Evolutionary conservation across 1,140 invertebrate species (phyloP).

Genomic region (Drosophila bocki): DNA sequence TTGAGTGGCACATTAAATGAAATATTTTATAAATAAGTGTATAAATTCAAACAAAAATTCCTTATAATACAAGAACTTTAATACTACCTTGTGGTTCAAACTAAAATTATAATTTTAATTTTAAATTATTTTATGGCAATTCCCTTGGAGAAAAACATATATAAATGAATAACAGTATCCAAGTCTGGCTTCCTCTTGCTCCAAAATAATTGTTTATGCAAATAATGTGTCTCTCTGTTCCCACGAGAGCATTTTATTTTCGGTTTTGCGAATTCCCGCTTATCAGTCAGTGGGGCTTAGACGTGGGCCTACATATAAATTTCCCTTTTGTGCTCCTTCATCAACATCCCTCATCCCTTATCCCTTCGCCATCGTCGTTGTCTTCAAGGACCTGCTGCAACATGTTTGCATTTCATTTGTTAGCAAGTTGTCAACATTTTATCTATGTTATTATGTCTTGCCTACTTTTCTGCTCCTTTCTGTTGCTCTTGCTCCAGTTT

Average conservation of each 20-base stretch:
- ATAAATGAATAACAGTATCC: neutral
- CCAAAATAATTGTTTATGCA: neutral
- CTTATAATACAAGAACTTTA: neutral
- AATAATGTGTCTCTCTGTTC: neutral
- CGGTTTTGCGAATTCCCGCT: neutral
- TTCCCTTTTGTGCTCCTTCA: conserved; percentile 31
- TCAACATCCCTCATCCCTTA: conserved; percentile 10
- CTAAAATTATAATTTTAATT: neutral
- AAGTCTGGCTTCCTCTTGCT: neutral
- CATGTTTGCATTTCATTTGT: conserved; percentile 69
- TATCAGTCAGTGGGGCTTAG: conserved; percentile 26
- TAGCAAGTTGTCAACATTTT: conserved; percentile 65
- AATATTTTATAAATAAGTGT: neutral
- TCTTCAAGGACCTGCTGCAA: conserved; percentile 43
- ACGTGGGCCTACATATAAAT: conserved; percentile 31
- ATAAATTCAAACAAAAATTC: too few species aligned
- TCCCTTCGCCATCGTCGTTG: neutral
- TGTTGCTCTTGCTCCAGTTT: conserved; percentile 10
- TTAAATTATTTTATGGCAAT: too few species aligned
- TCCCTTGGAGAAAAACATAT: accelerated
- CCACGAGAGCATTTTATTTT: conserved; percentile 6
- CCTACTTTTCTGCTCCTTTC: conserved; percentile 30
- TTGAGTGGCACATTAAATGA: neutral
- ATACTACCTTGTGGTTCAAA: too few species aligned
- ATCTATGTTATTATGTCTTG: conserved; percentile 60